These are phyloP conservation scores for Zaprionus ornatus DNA, from an alignment of 1,140 invertebrate species.

Conservation along the genomic window DNA sequence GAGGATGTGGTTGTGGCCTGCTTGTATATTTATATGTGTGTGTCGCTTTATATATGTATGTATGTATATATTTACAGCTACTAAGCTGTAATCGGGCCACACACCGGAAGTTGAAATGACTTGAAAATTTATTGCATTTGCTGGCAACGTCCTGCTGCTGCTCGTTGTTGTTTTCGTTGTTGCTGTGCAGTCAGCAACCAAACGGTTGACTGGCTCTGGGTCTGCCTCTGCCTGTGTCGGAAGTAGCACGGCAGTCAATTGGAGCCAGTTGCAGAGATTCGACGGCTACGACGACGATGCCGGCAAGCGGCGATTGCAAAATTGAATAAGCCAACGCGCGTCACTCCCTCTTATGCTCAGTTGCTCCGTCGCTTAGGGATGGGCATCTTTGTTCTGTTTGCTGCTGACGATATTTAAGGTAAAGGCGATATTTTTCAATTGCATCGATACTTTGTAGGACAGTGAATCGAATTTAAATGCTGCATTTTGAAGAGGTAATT, in stretches of 20 bases:
- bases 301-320: conserved; percentile 62
- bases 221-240: conserved; percentile 44
- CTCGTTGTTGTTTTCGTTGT: conserved; percentile 48
- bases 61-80: conserved; percentile 71
- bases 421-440: background rate
- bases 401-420: background rate
- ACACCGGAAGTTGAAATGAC: conserved; percentile 81
- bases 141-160: conserved; percentile 46
- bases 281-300: conserved; percentile 1
- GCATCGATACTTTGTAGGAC: background rate
- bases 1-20: background rate
- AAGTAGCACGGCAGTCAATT: conserved; percentile 80
- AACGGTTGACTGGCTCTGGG: conserved; percentile 57
- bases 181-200: conserved; percentile 59
- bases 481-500: background rate
- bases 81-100: conserved; percentile 81
- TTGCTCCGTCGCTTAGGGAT: background rate
- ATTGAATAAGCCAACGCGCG: conserved; percentile 69
- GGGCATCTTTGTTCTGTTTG: background rate
- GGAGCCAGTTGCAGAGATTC: conserved; percentile 62
- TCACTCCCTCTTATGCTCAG: background rate
- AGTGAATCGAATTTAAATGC: background rate
- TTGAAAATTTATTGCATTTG: conserved; percentile 83
- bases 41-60: conserved; percentile 32
- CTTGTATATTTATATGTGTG: conserved; percentile 22